A percentile compares a stretch with the other conserved stretches of the same genome.
These are phyloP conservation scores for Pempheris klunzingeri DNA, from an alignment of 2,797 vertebrate genomes.

Conservation along the genomic window DNA sequence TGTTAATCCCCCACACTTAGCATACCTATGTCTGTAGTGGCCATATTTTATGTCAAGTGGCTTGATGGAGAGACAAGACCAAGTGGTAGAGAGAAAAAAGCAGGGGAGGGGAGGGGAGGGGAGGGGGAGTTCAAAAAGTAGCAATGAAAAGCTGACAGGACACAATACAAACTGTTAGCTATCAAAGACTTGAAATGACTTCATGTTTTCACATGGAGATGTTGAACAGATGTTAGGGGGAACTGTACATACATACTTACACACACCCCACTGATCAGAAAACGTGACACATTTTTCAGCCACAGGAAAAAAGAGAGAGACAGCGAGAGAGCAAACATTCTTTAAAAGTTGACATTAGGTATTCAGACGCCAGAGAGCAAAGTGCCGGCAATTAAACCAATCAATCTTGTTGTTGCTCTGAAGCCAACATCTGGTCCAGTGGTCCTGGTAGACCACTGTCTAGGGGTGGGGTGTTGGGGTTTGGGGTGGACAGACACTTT, in stretches of 20 bases:
- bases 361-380: conserved; percentile 93
- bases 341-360: conserved; percentile 97
- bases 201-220: conserved; percentile 58
- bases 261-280: conserved; percentile 62
- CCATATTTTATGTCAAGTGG: conserved; percentile 55
- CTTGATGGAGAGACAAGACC: conserved; percentile 49
- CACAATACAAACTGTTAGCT: conserved; percentile 32
- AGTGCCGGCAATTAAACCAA: conserved; percentile 98
- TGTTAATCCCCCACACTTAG: conserved; percentile 60
- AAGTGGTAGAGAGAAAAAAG: conserved; percentile 37
- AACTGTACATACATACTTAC: conserved; percentile 52
- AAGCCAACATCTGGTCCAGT: conserved; percentile 97
- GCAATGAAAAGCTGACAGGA: conserved; percentile 29
- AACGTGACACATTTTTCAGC: conserved; percentile 58
- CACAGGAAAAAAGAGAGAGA: conserved; percentile 26
- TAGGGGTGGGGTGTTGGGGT: conserved; percentile 61
- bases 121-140: conserved; percentile 37
- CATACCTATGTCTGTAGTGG: conserved; percentile 49
- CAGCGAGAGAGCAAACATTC: conserved; percentile 85
- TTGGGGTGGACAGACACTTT: conserved; percentile 85
- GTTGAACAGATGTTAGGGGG: conserved; percentile 68
- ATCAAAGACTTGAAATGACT: conserved; percentile 39
- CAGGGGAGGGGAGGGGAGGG: not conserved
- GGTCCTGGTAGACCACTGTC: conserved; percentile 91
- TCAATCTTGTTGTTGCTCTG: conserved; percentile 94